These are phyloP conservation scores for Hippolais icterina DNA, from an alignment of 2,113 vertebrate species.

Conservation along the genomic window DNA sequence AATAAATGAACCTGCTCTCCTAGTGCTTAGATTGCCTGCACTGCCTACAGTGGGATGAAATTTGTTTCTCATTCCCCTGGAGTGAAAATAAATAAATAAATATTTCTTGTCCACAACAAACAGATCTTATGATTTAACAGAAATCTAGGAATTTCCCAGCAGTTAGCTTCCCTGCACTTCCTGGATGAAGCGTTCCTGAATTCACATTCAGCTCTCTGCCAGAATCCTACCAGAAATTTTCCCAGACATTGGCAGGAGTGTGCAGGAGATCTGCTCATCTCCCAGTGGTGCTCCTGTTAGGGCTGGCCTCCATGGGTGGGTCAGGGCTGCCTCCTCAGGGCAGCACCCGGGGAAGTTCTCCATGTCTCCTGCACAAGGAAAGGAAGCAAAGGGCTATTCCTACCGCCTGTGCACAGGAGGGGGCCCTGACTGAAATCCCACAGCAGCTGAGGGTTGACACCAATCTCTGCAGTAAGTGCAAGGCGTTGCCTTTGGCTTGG, in stretches of 20 bases:
- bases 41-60: neutral
- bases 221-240: neutral
- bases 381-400: neutral
- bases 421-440: neutral
- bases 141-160: neutral
- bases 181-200: neutral
- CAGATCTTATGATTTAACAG: neutral
- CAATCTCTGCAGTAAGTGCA: neutral
- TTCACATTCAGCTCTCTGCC: neutral
- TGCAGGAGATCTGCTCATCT: neutral
- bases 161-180: neutral
- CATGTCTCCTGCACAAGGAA: neutral
- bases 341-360: neutral
- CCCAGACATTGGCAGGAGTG: neutral
- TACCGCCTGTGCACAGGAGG: neutral
- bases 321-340: neutral
- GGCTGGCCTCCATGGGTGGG: neutral
- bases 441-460: neutral
- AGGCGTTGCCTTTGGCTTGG: neutral
- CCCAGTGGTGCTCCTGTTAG: neutral
- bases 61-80: neutral
- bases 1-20: rapidly evolving
- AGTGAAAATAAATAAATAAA: neutral
- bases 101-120: neutral
- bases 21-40: neutral